Base-by-base conservation (phyloP, 1,140 invertebrate species). In the Drosophila baimaii region DNA sequence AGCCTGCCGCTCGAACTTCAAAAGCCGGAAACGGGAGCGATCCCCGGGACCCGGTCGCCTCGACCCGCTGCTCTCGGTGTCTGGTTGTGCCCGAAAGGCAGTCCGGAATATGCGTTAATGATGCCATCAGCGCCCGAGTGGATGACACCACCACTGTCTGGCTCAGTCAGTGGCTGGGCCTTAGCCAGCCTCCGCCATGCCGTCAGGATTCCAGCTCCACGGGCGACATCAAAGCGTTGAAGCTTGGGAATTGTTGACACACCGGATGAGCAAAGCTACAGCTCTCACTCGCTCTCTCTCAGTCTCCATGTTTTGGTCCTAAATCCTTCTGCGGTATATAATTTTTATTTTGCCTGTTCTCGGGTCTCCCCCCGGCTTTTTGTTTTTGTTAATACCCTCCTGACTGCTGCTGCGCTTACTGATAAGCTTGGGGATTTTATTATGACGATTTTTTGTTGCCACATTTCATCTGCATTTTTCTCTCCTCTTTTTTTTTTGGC, bases 161-260 rank as follows among this genome's bases (percentile, higher is more conserved):
- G 83, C 66, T 82, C 86, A 86, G 82, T 82, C 86, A 86, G 82
- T 85, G 75, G 82, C 82, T 72, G 46, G 74, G 75, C 82, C 82
- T 69, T 46, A 70, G 47, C 56, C 66, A 61, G 52, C 49, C 49
- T 56, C n/a, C 33, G 27, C 27, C 47, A 41, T 13, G 25, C 21
- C 19, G 43, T 0, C 25, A 10, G 51, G 31, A 7, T 19, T 49
- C 37, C 31, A 29, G 46, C 25, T 29, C 31, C 58, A 58, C 54
- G 55, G 71, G 61, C 77, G 69, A 90, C 88, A 86, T 90, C 88
- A 90, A 90, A 90, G 88, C 82, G 88, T 90, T 90, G 72, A 90
- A 86, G 88, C 86, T 86, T 90, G 86, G 77, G 77, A 90, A 90
- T 90, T 90, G 88, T 90, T 90, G 82, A 90, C 88, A 90, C 88